Evolutionary conservation across 2,888 invertebrate genomes (phyloP), one percentile per base, ranked within the genome.

Genomic region (Elegia similella): DNA sequence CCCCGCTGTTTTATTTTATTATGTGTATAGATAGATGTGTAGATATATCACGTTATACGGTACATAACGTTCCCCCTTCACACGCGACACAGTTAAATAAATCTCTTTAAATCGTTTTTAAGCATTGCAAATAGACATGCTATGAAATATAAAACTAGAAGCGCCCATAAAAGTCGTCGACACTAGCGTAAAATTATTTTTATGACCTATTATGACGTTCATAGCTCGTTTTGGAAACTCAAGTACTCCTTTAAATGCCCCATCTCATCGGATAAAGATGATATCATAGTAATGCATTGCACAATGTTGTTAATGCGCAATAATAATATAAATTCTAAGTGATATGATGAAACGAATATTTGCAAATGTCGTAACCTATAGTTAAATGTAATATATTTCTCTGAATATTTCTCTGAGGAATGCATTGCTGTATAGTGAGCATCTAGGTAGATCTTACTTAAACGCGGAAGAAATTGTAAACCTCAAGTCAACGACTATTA

Each of bases 141-240:
- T 8, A n/a, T 38, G 12, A 5, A 38, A 38, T 38, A 38, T 38
- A 38, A 16, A 5, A 46, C 23, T 23, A 3, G 16, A 8, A 12
- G 0, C 23, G 63, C 58, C 71, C 72, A 73, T 82, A 80, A 82
- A 82, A 83, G 75, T 73, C 75, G 72, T 78, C 69, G 67, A 60
- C 62, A 73, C 72, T 73, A 76, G 71, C 75, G 72, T 80, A 76
- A 80, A 78, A 79, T 80, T 68, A 73, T 76, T 78, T 62, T 82
- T 78, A 81, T 76, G 69, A 65, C 61, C 71, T 63, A 68, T 78
- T 73, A 73, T 70, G 66, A 61, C 62, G 65, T 69, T 65, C 70
- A 78, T 67, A 69, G 65, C 58, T 69, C 72, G 70, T 78, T 80
- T 75, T 34, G 34, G 75, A 79, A 74, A 23, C 23, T 64, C 69